Evolutionary conservation across 2,113 vertebrate species (phyloP).

Genomic region (Arvicanthis niloticus): DNA sequence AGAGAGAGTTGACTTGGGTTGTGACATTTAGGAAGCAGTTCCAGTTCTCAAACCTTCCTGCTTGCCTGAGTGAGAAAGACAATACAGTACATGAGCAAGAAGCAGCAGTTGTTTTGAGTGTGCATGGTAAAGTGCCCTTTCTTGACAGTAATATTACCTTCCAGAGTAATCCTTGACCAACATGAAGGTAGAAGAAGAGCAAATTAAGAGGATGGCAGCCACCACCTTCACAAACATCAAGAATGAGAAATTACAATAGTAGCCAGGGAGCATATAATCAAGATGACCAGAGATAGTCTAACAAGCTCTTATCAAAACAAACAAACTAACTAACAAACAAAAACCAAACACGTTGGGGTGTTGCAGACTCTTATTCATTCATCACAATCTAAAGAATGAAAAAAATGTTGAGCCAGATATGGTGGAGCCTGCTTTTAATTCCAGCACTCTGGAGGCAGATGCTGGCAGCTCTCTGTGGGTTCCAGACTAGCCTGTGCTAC

Average conservation of each 20-base stretch:
- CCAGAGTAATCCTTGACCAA: background rate
- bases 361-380: background rate
- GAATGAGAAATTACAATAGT: background rate
- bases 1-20: background rate
- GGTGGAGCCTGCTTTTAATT: too few relatives aligned
- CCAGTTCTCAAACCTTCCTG: background rate
- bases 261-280: background rate
- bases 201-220: background rate
- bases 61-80: too few relatives aligned
- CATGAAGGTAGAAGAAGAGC: background rate
- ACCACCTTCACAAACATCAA: background rate
- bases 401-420: too few relatives aligned
- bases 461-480: too few relatives aligned
- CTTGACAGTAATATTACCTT: background rate
- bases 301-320: background rate
- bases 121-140: too few relatives aligned
- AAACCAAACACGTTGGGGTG: background rate
- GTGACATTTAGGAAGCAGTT: background rate
- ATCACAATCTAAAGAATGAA: too few relatives aligned
- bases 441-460: too few relatives aligned
- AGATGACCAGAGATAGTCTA: background rate
- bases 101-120: background rate
- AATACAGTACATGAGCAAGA: background rate
- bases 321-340: too few relatives aligned
- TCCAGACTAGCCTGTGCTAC: too few relatives aligned